Base-by-base conservation (phyloP, 2,797 vertebrate species). In the Rhadinocentrus ornatus region DNA sequence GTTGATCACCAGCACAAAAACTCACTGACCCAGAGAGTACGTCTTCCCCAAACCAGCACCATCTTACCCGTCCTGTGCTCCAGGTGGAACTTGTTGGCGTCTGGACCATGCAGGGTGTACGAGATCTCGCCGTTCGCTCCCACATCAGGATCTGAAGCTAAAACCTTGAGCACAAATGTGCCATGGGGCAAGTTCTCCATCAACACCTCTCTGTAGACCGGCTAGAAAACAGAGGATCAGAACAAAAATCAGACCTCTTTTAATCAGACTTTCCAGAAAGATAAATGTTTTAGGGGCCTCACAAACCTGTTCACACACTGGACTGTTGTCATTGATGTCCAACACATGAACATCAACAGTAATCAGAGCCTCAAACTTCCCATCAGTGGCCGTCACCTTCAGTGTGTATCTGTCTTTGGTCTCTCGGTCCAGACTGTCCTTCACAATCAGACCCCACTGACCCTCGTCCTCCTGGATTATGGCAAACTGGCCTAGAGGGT, bases 321-420 rank as follows among this genome's bases (percentile, higher is more conserved):
- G 98, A 80, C 93, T 97, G 93, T 99, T 99, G 90, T 99, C 98
- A 26, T 99, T 99, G 88, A 97, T 93, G 88, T 99, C 98, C 82
- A 99, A 85, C 66, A 99, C 95, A 24, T 96, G 96, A 79, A 99
- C 84, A 63, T 99, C 96, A 59, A 98, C 96, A 0, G 88, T 89
- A 0, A 95, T 93, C 0, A 93, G 92, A 44, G 95, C 94, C 87
- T 98, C 96, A 68, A 97, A 99, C 84, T 95, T 97, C 67, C 98
- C 98, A 32, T 99, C 98, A 0, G 97, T 98, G 27, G 96, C 97
- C 2, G 93, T 96, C 80, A 99, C 91, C 72, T 84, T 94, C 66
- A 99, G 94, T 12, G 89, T 85, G 80, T 97, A 96, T 70, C 95
- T 94, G 81, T 96, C 96, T 48, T 70, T 93, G 35, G 91, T 89